Conservation (phyloP, 1,140 invertebrate species). For the Bombus polaris region DNA sequence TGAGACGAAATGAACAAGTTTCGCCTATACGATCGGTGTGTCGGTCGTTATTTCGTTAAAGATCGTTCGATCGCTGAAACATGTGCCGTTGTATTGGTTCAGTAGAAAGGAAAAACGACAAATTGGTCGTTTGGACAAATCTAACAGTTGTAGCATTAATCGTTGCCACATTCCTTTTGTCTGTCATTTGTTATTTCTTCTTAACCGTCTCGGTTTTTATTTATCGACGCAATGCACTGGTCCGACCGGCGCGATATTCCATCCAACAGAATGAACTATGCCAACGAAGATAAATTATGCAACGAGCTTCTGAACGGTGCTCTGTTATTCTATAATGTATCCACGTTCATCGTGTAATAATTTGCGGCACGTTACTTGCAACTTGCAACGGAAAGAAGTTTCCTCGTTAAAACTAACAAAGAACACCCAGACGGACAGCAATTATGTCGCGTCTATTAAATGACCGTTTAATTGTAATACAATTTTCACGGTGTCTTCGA, state of each 20-base stretch:
- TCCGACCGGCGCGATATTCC: neutral
- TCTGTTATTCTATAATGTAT: neutral
- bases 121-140: too few relatives aligned
- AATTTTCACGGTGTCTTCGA: neutral
- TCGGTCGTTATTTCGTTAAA: too few relatives aligned
- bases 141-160: too few relatives aligned
- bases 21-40: too few relatives aligned
- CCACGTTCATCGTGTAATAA: slow-evolving; percentile 20
- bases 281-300: slow-evolving; percentile 37
- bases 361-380: neutral
- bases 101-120: too few relatives aligned
- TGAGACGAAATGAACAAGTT: too few relatives aligned
- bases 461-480: slow-evolving; percentile 31
- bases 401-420: slow-evolving; percentile 49
- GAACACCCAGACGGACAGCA: neutral
- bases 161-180: too few relatives aligned
- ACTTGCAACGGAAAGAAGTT: slow-evolving; percentile 1
- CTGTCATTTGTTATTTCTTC: neutral
- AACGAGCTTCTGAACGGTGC: neutral
- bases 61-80: too few relatives aligned
- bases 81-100: too few relatives aligned
- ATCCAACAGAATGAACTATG: neutral
- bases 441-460: slow-evolving; percentile 18
- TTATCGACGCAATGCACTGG: neutral
- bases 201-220: neutral